Conservation (phyloP, 2,113 vertebrate species). For the Gymnocephalus cernua region DNA sequence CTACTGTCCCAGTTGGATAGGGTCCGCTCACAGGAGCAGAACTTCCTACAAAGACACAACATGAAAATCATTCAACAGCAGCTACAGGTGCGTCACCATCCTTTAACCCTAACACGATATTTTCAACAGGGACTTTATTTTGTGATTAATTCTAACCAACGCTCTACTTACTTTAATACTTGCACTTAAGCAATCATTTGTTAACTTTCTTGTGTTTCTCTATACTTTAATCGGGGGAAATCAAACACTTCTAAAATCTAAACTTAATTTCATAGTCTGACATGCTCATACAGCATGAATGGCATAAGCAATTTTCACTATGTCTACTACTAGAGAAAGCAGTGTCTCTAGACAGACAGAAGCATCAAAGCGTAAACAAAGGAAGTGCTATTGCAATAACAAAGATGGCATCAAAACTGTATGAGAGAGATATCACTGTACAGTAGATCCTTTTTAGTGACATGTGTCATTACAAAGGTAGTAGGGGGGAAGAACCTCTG, state of each 20-base stretch:
- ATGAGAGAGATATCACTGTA: not conserved
- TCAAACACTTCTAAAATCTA: not conserved
- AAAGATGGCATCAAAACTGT: not conserved
- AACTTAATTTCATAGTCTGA: not conserved
- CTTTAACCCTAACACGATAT: too few species aligned
- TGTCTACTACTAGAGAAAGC: too few species aligned
- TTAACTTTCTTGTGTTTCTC: not conserved
- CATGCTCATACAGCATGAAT: not conserved
- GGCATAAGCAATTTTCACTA: conserved; percentile 9
- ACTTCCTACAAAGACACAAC: conserved; percentile 95
- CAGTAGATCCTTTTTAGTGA: not conserved
- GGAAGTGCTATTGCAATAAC: not conserved
- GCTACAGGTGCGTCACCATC: conserved; percentile 87
- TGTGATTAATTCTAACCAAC: not conserved
- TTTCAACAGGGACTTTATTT: not conserved
- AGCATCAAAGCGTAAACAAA: not conserved
- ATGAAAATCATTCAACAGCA: conserved; percentile 95
- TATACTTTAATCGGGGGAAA: not conserved
- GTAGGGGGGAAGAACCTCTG: not conserved
- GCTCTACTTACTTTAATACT: not conserved
- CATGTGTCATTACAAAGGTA: not conserved
- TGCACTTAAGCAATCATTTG: not conserved
- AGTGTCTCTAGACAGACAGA: not conserved
- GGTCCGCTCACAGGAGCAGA: conserved; percentile 91
- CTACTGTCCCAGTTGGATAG: conserved; percentile 93